Percentiles rank a stretch among this genome's conserved stretches.
These are phyloP conservation scores for Drosophila carrolli DNA, from an alignment of 1,140 invertebrate species.

Conservation along the genomic window DNA sequence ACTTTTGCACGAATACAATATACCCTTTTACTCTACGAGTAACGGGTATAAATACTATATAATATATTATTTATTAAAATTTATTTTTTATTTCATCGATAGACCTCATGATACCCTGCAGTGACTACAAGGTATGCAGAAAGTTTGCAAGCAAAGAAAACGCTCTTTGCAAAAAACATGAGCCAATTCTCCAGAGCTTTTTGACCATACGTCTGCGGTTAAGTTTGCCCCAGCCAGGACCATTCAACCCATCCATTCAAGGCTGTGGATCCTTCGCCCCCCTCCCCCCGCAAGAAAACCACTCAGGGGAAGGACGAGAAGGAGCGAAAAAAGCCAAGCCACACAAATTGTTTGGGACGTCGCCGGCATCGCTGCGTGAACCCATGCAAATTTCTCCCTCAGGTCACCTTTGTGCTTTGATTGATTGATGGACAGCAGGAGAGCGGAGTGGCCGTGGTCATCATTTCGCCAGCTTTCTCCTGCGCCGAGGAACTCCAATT, in stretches of 20 bases:
- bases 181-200: constrained; percentile 75
- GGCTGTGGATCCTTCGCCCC: constrained; percentile 1
- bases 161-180: constrained; percentile 68
- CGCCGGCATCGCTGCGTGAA: constrained; percentile 61
- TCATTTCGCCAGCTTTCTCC: constrained; percentile 29
- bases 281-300: constrained; percentile 34
- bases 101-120: constrained; percentile 2
- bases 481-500: constrained; percentile 43
- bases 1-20: too few species aligned
- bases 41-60: too few species aligned
- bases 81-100: not conserved
- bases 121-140: constrained; percentile 34
- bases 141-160: constrained; percentile 49
- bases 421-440: constrained; percentile 72
- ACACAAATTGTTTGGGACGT: constrained; percentile 77
- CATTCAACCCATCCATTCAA: constrained; percentile 31
- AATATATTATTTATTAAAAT: too few species aligned
- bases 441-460: constrained; percentile 43
- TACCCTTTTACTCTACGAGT: too few species aligned
- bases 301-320: constrained; percentile 23
- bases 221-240: constrained; percentile 56
- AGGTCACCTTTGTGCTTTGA: constrained; percentile 81
- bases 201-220: constrained; percentile 79
- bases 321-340: constrained; percentile 21
- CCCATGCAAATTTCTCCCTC: constrained; percentile 78